A percentile compares a stretch with the other conserved stretches of the same genome.
phyloP scores from a whole-genome alignment of 2,888 invertebrate species.

The Chrysolina americana region DNA sequence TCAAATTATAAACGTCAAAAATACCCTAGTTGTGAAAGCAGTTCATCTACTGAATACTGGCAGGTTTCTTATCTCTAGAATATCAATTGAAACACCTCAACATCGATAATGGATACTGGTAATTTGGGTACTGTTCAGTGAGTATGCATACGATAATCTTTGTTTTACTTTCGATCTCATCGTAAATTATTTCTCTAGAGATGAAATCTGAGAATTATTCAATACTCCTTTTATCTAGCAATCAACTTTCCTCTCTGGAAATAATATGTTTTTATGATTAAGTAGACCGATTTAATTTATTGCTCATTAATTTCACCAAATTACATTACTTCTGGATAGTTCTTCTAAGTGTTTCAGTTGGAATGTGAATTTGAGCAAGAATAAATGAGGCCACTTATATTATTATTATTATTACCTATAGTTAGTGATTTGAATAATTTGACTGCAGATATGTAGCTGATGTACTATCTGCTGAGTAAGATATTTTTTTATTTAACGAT shows the following conservation, averaged over 20 bases:
- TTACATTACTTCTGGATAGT: not conserved
- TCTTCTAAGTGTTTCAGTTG: not conserved
- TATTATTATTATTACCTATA: too few species aligned
- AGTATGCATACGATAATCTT: not conserved
- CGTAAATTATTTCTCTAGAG: not conserved
- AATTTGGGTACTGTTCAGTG: not conserved
- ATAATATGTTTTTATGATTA: conserved; percentile 19
- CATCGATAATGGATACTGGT: not conserved
- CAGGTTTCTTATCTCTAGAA: not conserved
- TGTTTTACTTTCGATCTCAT: not conserved
- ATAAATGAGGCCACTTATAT: not conserved
- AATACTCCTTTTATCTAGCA: conserved; percentile 9
- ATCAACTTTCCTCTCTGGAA: conserved; percentile 25
- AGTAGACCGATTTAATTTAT: conserved; percentile 20
- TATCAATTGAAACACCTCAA: not conserved
- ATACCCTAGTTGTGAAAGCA: too few species aligned
- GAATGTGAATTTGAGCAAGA: not conserved
- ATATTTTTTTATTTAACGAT: too few species aligned
- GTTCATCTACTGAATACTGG: too few species aligned
- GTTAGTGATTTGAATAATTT: too few species aligned
- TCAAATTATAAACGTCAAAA: too few species aligned
- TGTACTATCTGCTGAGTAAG: too few species aligned
- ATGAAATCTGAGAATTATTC: not conserved
- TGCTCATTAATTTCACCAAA: not conserved
- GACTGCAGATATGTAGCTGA: too few species aligned